Conservation (phyloP, 2,888 invertebrate genomes). For the Ochropacha duplaris region DNA sequence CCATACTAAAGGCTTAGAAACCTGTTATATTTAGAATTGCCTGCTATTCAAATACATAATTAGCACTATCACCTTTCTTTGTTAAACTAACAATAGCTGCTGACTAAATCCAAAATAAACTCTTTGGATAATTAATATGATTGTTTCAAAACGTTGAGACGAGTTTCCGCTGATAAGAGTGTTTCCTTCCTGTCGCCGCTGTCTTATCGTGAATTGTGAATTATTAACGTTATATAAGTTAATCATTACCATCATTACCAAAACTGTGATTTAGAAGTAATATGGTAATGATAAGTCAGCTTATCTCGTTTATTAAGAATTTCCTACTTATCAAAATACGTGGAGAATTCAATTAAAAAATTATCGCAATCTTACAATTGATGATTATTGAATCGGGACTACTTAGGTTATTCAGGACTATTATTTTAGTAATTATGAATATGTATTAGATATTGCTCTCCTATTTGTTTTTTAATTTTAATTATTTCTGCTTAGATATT, state of each 20-base stretch:
- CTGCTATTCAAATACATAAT: too few relatives aligned
- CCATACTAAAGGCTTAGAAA: too few relatives aligned
- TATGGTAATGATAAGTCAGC: not conserved
- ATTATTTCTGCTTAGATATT: too few relatives aligned
- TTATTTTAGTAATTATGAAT: too few relatives aligned
- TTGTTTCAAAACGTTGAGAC: conserved; percentile 36
- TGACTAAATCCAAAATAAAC: conserved; percentile 3
- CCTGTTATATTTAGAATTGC: too few relatives aligned
- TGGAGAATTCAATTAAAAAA: not conserved
- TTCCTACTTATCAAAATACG: not conserved
- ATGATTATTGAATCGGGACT: not conserved
- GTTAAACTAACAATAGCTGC: not conserved
- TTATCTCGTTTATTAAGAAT: not conserved
- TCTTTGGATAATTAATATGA: conserved; percentile 28
- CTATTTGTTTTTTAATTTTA: too few relatives aligned
- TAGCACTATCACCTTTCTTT: not conserved
- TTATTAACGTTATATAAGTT: conserved; percentile 11
- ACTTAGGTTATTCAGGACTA: too few relatives aligned
- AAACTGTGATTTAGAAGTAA: not conserved
- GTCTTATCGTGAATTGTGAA: conserved; percentile 28
- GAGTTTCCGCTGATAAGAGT: conserved; percentile 64
- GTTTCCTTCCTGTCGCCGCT: conserved; percentile 61
- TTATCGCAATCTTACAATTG: not conserved
- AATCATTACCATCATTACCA: too few relatives aligned
- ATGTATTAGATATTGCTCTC: too few relatives aligned